Evolutionary conservation across 1,140 invertebrate species (phyloP).

Genomic region (Rhysida immarginata): DNA sequence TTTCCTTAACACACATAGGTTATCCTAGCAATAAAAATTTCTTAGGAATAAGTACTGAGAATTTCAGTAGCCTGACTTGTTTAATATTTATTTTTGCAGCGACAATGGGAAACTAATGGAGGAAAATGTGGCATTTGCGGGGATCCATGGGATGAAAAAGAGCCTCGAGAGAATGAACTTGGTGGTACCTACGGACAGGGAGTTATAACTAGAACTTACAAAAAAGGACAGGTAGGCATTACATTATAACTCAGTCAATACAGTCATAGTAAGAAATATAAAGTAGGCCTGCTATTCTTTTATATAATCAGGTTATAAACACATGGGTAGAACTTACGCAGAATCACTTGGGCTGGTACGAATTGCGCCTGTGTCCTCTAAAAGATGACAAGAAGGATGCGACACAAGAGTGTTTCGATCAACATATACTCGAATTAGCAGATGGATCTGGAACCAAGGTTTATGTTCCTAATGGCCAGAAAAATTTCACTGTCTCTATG

Average conservation of each 20-base stretch:
- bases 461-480: neutral
- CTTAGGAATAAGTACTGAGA: too few relatives aligned
- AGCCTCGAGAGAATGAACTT: constrained; percentile 26
- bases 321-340: constrained; percentile 34
- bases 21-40: too few relatives aligned
- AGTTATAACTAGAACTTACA: constrained; percentile 19
- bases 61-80: too few relatives aligned
- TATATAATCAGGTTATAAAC: constrained; percentile 22
- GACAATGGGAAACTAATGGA: constrained; percentile 22
- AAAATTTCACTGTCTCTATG: neutral
- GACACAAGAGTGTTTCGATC: constrained; percentile 50
- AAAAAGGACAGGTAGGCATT: constrained; percentile 12
- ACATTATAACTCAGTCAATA: too few relatives aligned
- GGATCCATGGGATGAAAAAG: constrained; percentile 22
- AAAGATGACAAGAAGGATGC: constrained; percentile 26
- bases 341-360: constrained; percentile 39
- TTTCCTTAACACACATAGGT: too few relatives aligned
- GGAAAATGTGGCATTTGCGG: constrained; percentile 35
- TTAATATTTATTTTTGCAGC: constrained; percentile 2
- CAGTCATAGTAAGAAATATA: too few relatives aligned
- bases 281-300: too few relatives aligned
- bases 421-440: constrained; percentile 45
- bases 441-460: constrained; percentile 34
- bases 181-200: constrained; percentile 29
- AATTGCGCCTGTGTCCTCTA: constrained; percentile 37